Percentiles rank a stretch among this genome's conserved stretches.
These are phyloP conservation scores for Drosophila dunni DNA, from an alignment of 1,140 invertebrate genomes.

Conservation along the genomic window DNA sequence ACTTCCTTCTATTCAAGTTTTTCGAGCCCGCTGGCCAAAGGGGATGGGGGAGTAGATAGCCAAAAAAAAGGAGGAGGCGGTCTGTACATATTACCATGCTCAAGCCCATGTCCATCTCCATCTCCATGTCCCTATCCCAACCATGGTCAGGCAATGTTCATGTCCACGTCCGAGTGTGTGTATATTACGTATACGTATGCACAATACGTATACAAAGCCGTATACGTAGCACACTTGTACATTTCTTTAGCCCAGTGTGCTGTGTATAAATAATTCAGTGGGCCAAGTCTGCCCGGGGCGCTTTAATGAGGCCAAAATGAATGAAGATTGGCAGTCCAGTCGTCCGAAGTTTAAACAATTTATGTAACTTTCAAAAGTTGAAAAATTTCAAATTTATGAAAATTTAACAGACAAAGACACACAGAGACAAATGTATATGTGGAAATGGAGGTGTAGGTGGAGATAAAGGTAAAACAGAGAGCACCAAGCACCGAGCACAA, in stretches of 20 bases:
- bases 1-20: slow-evolving; percentile 55
- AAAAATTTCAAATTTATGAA: slow-evolving; percentile 75
- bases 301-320: slow-evolving; percentile 82
- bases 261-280: slow-evolving; percentile 80
- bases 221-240: slow-evolving; percentile 26
- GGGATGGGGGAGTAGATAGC: not conserved
- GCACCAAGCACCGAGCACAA: not conserved
- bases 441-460: not conserved
- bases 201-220: not conserved
- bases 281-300: slow-evolving; percentile 67
- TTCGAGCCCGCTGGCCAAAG: not conserved
- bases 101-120: slow-evolving; percentile 19
- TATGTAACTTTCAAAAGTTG: slow-evolving; percentile 67
- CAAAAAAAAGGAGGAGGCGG: slow-evolving; percentile 20
- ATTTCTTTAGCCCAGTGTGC: slow-evolving; percentile 35
- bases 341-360: slow-evolving; percentile 78
- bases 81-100: slow-evolving; percentile 33
- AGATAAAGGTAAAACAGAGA: not conserved
- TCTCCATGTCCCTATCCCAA: slow-evolving; percentile 6
- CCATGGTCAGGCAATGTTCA: slow-evolving; percentile 12
- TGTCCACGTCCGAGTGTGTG: slow-evolving; percentile 11
- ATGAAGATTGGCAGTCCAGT: slow-evolving; percentile 65
- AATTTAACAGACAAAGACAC: slow-evolving; percentile 58
- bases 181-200: slow-evolving; percentile 19
- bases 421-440: not conserved